Evolutionary conservation across 2,797 vertebrate genomes (phyloP).

Genomic region (Phataginus tricuspis): DNA sequence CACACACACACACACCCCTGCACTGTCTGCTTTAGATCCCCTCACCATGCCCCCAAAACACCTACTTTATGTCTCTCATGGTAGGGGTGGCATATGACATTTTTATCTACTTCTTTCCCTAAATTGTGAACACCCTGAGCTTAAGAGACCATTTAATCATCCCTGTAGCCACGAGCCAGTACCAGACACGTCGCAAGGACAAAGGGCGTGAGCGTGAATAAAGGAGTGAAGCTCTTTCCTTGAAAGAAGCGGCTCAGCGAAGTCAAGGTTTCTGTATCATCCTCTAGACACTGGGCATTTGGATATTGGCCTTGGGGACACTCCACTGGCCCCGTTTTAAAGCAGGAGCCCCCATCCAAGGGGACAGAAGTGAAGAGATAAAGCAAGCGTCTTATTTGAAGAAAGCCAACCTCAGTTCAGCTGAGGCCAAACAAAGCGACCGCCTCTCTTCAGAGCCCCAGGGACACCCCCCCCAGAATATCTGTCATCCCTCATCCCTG

Average conservation of each 20-base stretch:
- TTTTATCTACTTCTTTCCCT: not conserved
- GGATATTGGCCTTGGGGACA: not conserved
- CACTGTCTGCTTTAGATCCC: not conserved
- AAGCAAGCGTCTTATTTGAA: not conserved
- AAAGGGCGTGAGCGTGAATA: not conserved
- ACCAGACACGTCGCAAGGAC: not conserved
- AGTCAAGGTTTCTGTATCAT: not conserved
- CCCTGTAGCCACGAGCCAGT: not conserved
- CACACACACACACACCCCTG: not conserved
- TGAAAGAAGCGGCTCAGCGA: not conserved
- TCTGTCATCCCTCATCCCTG: slow-evolving; percentile 58
- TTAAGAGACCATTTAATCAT: not conserved
- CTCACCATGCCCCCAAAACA: not conserved
- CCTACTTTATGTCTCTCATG: not conserved
- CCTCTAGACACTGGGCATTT: not conserved
- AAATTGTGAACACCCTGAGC: not conserved
- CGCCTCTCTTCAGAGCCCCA: slow-evolving; percentile 22
- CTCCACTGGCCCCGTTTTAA: not conserved
- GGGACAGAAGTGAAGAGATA: not conserved
- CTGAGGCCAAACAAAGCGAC: slow-evolving; percentile 65
- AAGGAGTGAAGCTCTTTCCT: not conserved
- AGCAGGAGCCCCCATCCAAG: not conserved
- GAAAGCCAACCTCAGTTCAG: slow-evolving; percentile 15
- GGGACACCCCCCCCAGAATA: slow-evolving; percentile 47
- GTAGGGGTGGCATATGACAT: not conserved